phyloP scores from a whole-genome alignment of 2,888 invertebrate species.

The Buathra laborator region DNA sequence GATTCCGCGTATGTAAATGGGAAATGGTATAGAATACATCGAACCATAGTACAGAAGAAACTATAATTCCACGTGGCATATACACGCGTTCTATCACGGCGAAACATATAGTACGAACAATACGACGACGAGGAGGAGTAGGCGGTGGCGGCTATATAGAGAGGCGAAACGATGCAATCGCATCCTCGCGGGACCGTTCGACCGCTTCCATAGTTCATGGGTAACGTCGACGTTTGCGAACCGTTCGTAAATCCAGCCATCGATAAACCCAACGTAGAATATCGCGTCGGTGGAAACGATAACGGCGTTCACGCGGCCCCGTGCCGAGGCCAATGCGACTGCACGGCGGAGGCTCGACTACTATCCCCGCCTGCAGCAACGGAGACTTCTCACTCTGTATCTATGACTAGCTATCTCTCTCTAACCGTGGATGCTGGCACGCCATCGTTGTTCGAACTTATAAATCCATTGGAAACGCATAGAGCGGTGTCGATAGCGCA shows the following conservation, averaged over 20 bases:
- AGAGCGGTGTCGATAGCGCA: conserved; percentile 51
- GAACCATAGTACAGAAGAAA: conserved; percentile 5
- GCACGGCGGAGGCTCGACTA: conserved; percentile 30
- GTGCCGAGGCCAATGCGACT: conserved; percentile 14
- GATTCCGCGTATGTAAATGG: conserved; percentile 17
- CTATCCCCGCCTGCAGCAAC: conserved; percentile 21
- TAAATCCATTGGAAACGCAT: conserved; percentile 57
- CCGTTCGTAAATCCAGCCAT: conserved; percentile 71
- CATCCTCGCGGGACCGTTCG: conserved; percentile 58
- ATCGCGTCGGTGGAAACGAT: conserved; percentile 55
- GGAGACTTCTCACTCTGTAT: conserved; percentile 10
- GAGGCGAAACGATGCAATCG: conserved; percentile 53
- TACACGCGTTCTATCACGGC: conserved; percentile 13
- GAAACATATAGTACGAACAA: conserved; percentile 28
- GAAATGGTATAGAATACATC: conserved; percentile 13
- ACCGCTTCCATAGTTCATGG: conserved; percentile 62
- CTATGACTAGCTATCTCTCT: conserved; percentile 18
- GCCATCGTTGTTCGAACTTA: conserved; percentile 49
- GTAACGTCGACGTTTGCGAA: conserved; percentile 64
- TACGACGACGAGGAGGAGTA: conserved; percentile 11
- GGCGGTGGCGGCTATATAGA: conserved; percentile 21
- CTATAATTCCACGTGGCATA: conserved; percentile 30
- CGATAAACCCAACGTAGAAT: conserved; percentile 69
- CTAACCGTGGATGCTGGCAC: conserved; percentile 21
- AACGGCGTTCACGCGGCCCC: conserved; percentile 22